These are phyloP conservation scores for Eristalinus sepulchralis DNA, from an alignment of 2,888 invertebrate species.

Conservation along the genomic window DNA sequence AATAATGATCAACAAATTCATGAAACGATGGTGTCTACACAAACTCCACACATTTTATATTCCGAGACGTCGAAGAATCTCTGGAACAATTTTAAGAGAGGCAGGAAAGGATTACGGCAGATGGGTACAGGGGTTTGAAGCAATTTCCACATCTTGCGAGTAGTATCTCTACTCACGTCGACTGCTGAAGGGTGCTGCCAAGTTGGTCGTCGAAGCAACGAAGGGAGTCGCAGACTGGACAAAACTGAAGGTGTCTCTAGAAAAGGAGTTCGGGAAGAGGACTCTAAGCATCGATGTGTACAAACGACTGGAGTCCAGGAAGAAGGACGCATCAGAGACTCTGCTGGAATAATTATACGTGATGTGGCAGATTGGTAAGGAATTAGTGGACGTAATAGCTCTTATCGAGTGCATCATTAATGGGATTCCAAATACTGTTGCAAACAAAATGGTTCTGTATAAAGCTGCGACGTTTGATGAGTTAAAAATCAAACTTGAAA, in stretches of 20 bases:
- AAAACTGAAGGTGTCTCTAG: slow-evolving; percentile 1
- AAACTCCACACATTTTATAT: neutral
- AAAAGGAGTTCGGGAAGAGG: slow-evolving; percentile 23
- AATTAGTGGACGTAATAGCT: neutral
- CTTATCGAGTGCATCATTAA: neutral
- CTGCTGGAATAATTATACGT: slow-evolving; percentile 29
- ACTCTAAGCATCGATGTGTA: slow-evolving; percentile 5
- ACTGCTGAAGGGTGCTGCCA: slow-evolving; percentile 33
- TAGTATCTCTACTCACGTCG: slow-evolving; percentile 32
- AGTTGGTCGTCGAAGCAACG: slow-evolving; percentile 14
- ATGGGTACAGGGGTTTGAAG: slow-evolving; percentile 29
- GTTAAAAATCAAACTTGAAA: neutral
- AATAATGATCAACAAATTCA: neutral
- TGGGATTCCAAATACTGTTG: neutral
- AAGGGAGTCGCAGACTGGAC: slow-evolving; percentile 1
- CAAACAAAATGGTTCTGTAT: neutral
- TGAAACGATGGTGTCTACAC: neutral
- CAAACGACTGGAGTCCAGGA: slow-evolving; percentile 11
- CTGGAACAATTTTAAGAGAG: slow-evolving; percentile 3
- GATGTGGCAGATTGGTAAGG: slow-evolving; percentile 30
- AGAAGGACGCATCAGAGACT: slow-evolving; percentile 3
- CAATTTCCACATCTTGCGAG: slow-evolving; percentile 8
- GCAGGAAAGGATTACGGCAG: slow-evolving; percentile 1
- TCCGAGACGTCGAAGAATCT: neutral
- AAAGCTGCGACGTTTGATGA: neutral